Evolutionary conservation across 2,113 vertebrate species (phyloP).

Genomic region (Aepyceros melampus): DNA sequence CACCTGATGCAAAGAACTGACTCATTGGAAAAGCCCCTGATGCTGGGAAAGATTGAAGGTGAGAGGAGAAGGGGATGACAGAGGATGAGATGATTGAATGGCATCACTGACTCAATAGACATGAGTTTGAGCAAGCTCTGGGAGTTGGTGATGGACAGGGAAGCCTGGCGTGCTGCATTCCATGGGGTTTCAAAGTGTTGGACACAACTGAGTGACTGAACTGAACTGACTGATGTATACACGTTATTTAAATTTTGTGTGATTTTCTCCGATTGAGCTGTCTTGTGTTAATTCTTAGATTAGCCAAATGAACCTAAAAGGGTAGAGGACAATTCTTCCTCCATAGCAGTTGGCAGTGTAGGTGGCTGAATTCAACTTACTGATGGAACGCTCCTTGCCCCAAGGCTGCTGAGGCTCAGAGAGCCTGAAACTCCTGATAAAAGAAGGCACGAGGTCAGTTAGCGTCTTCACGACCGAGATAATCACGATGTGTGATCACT

Average conservation of each 20-base stretch:
- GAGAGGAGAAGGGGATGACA: fast-evolving
- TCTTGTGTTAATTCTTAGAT: background rate
- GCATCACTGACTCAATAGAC: background rate
- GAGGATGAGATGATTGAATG: background rate
- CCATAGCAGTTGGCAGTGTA: fast-evolving
- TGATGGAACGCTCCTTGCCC: background rate
- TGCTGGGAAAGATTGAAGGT: background rate
- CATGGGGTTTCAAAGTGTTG: background rate
- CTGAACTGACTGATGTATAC: background rate
- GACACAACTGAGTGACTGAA: background rate
- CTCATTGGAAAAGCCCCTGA: background rate
- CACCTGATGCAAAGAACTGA: background rate
- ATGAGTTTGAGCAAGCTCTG: background rate
- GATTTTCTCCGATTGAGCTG: background rate
- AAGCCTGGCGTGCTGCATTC: background rate
- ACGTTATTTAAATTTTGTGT: fast-evolving
- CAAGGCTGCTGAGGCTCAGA: background rate
- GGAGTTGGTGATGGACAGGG: background rate
- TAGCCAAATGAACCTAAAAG: background rate
- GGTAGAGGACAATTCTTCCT: background rate
- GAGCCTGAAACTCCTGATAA: background rate
- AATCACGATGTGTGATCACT: too few species aligned
- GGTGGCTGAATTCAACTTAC: background rate
- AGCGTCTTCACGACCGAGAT: background rate
- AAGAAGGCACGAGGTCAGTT: background rate